Conservation (phyloP, 2,888 invertebrate species). For the Mimas tiliae region DNA sequence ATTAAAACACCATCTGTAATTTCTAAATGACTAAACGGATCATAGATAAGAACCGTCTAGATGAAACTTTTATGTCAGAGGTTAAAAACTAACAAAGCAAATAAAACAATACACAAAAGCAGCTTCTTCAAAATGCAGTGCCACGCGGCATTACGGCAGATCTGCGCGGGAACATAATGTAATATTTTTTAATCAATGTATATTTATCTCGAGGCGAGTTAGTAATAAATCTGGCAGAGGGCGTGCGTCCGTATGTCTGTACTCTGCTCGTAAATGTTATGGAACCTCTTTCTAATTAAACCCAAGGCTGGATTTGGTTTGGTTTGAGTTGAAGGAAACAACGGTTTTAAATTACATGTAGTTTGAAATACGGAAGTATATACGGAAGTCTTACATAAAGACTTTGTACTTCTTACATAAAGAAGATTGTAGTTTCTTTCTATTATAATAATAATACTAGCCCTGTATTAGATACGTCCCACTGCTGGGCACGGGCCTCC, state of each 20-base stretch:
- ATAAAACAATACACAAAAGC: slow-evolving; percentile 21
- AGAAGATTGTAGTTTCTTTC: too few species aligned
- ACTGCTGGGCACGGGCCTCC: too few species aligned
- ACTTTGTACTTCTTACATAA: too few species aligned
- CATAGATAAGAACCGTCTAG: too few species aligned
- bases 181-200: slow-evolving; percentile 44
- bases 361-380: background rate
- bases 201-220: slow-evolving; percentile 77
- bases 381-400: too few species aligned
- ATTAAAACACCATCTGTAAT: too few species aligned
- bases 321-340: slow-evolving; percentile 38
- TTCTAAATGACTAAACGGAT: too few species aligned
- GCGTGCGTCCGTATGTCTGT: slow-evolving; percentile 74
- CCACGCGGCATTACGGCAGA: background rate
- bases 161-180: slow-evolving; percentile 9
- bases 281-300: slow-evolving; percentile 82
- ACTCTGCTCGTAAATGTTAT: slow-evolving; percentile 77
- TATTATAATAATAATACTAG: too few species aligned
- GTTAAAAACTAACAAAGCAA: slow-evolving; percentile 4
- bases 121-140: background rate
- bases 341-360: slow-evolving; percentile 29
- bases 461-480: too few species aligned
- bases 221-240: slow-evolving; percentile 77
- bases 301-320: slow-evolving; percentile 55
- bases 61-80: too few species aligned